Base-by-base conservation (phyloP, 2,888 invertebrate genomes). In the Philereme transversata region DNA sequence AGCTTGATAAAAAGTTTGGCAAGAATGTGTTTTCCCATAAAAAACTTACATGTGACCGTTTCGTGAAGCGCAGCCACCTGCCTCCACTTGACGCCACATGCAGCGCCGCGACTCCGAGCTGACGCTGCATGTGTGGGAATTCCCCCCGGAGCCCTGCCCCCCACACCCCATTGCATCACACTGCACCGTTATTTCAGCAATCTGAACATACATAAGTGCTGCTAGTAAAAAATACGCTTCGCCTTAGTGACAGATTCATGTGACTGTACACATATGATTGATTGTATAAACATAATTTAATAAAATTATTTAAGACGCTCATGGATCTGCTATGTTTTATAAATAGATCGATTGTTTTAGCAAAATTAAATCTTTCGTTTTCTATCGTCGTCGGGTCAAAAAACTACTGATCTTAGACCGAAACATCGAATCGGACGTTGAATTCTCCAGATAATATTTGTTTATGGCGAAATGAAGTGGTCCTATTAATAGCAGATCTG, bases 41-140 rank as follows among this genome's bases (percentile, higher is more conserved):
- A 61, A 60, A 54, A 49, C 48, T n/a, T 10, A 40, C 40, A 47
- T 57, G 62, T 63, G 62, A 55, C 60, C 60, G 59, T 52, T 5
- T 43, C 7, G 51, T 69, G 73, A 66, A 81, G 79, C 71, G 77
- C 51, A 54, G 73, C 76, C 78, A 77, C 76, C 76, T 78, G 78
- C 59, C 53, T 34, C 57, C 84, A 82, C 84, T 83, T 69, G 78
- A 80, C 65, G 58, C 69, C 84, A 83, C 80, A 79, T 83, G 83
- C 64, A 52, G 46, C 35, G 51, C 47, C 10, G 22, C 44, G n/a
- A 35, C 35, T 34, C 5, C 11, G 49, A 47, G 47, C 34, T n/a
- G 5, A 50, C 48, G 57, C 57, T 45, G 40, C 40, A 47, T 52
- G 41, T 57, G 57, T 57, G 57, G 57, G 57, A 57, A 57, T 41